Percentiles rank a stretch among this genome's conserved stretches.
These are phyloP conservation scores for Pseudococcus longispinus DNA, from an alignment of 2,888 invertebrate genomes.

Conservation along the genomic window DNA sequence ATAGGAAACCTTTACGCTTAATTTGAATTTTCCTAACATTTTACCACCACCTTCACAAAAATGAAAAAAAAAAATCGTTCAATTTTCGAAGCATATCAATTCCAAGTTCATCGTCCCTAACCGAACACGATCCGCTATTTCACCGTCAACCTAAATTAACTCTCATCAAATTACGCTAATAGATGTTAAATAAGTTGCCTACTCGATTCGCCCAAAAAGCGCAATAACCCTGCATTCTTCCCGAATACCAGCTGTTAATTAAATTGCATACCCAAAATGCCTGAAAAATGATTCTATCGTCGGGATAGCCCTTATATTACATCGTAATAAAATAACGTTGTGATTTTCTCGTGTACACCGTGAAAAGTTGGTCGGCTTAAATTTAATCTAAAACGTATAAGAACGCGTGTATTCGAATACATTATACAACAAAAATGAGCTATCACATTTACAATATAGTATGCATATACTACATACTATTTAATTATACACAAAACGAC, in stretches of 20 bases:
- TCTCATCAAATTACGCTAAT: neutral
- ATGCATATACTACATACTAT: no score
- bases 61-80: no score
- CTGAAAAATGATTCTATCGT: neutral
- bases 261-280: conserved; percentile 41
- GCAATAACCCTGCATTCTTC: neutral
- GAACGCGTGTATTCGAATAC: neutral
- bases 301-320: neutral
- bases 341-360: neutral
- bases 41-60: no score
- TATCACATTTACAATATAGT: neutral
- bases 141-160: neutral
- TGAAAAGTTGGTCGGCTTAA: neutral
- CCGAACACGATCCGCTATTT: neutral
- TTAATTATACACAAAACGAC: conserved; percentile 1
- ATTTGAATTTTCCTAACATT: no score
- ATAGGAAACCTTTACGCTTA: no score
- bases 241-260: neutral
- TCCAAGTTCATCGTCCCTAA: neutral
- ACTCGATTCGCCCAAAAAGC: neutral
- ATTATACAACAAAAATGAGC: conserved; percentile 1
- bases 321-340: neutral
- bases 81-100: no score
- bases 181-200: neutral
- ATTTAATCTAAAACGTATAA: neutral